These are phyloP conservation scores for Manis javanica DNA, from an alignment of 2,797 vertebrate genomes.

Conservation along the genomic window DNA sequence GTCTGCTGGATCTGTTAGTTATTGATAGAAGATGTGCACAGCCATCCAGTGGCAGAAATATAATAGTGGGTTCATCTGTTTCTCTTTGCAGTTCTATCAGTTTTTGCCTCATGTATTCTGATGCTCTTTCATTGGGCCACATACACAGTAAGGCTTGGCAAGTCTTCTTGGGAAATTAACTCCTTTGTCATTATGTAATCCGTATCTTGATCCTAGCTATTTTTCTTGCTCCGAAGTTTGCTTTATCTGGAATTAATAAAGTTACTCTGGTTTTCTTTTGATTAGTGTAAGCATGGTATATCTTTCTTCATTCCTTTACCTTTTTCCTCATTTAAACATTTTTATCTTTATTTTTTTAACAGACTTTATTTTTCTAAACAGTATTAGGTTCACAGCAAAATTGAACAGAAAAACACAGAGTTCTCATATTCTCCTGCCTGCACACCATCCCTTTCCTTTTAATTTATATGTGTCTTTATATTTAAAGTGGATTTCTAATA, in stretches of 20 bases:
- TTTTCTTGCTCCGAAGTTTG: neutral
- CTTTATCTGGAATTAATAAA: neutral
- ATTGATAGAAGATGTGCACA: neutral
- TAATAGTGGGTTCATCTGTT: neutral
- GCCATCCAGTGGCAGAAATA: neutral
- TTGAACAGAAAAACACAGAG: neutral
- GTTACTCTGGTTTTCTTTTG: neutral
- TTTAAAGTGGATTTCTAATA: constrained; percentile 19
- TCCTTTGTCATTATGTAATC: neutral
- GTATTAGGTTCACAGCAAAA: neutral
- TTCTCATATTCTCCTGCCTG: no score
- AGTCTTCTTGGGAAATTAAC: neutral
- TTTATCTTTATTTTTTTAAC: neutral
- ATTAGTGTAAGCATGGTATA: neutral
- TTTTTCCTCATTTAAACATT: neutral
- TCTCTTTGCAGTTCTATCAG: neutral
- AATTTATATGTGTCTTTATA: neutral
- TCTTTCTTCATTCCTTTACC: neutral
- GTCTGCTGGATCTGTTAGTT: neutral
- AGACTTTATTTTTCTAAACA: neutral
- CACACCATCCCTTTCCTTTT: neutral
- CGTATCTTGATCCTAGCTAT: neutral
- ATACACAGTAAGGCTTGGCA: neutral
- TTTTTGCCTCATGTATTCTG: neutral
- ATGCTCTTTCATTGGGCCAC: neutral